These are phyloP conservation scores for Andricus grossulariae DNA, from an alignment of 1,140 invertebrate species.

Conservation along the genomic window DNA sequence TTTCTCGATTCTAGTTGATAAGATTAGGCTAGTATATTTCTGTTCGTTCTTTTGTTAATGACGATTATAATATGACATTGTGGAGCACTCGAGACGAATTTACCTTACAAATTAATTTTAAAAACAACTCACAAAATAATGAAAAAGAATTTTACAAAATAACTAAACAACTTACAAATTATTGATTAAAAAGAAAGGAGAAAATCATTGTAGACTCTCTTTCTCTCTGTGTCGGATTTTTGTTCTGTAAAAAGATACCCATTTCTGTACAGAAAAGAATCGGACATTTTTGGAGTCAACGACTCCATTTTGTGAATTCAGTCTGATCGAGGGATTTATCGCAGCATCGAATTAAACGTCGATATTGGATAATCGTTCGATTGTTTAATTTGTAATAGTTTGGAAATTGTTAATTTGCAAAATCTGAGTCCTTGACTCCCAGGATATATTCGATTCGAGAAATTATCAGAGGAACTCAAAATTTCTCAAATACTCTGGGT, in stretches of 20 bases:
- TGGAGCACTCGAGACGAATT: slow-evolving; percentile 1
- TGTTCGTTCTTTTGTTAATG: background rate
- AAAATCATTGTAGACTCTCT: slow-evolving; percentile 21
- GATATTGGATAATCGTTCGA: slow-evolving; percentile 8
- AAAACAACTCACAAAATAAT: background rate
- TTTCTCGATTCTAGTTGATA: background rate
- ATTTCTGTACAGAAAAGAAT: slow-evolving; percentile 22
- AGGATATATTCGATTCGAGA: background rate
- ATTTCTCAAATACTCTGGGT: slow-evolving; percentile 6
- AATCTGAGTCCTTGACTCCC: background rate
- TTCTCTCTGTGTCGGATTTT: slow-evolving; percentile 15
- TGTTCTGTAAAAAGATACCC: background rate
- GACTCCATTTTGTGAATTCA: slow-evolving; percentile 18
- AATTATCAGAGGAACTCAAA: slow-evolving; percentile 9
- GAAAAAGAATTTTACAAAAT: background rate
- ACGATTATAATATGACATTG: slow-evolving; percentile 16
- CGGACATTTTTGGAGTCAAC: background rate
- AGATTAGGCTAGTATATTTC: background rate
- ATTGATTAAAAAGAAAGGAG: background rate
- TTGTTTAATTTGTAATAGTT: background rate
- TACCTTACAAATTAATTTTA: background rate
- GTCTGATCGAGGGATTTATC: background rate
- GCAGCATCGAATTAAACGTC: background rate
- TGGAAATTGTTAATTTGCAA: background rate
- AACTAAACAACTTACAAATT: background rate